Evolutionary conservation across 2,797 vertebrate genomes (phyloP).

Genomic region (Taenioides sp.): DNA sequence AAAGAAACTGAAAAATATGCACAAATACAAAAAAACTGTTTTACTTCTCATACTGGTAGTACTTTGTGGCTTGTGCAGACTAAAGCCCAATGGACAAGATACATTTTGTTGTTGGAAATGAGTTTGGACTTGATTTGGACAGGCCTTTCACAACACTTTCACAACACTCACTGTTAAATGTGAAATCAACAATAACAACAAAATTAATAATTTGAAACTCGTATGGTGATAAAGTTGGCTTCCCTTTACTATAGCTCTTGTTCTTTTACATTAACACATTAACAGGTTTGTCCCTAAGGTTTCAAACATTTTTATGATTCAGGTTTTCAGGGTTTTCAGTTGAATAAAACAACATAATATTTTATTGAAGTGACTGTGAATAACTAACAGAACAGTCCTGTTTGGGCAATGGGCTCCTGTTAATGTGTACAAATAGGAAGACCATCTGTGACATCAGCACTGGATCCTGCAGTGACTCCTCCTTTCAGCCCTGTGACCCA

Average conservation of each 20-base stretch:
- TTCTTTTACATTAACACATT: neutral
- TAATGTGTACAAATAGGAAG: conserved; percentile 43
- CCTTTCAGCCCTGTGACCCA: conserved; percentile 32
- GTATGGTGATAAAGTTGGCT: no score
- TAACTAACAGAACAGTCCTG: conserved; percentile 6
- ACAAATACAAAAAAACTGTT: neutral
- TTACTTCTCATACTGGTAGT: no score
- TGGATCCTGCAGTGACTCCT: conserved; percentile 47
- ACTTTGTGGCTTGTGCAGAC: neutral
- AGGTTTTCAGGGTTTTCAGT: neutral
- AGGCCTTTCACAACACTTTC: neutral
- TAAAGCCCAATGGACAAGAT: neutral
- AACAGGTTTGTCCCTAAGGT: no score
- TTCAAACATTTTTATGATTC: neutral
- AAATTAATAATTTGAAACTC: neutral
- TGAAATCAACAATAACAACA: neutral
- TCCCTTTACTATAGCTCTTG: neutral
- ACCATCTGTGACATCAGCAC: conserved; percentile 49
- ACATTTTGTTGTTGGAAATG: neutral
- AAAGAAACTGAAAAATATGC: neutral
- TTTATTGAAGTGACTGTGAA: neutral
- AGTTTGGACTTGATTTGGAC: neutral
- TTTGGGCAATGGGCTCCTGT: conserved; percentile 11
- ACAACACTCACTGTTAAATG: neutral
- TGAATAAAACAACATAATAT: neutral